Base-by-base conservation (phyloP, 2,888 invertebrate species). In the Stramonita haemastoma region DNA sequence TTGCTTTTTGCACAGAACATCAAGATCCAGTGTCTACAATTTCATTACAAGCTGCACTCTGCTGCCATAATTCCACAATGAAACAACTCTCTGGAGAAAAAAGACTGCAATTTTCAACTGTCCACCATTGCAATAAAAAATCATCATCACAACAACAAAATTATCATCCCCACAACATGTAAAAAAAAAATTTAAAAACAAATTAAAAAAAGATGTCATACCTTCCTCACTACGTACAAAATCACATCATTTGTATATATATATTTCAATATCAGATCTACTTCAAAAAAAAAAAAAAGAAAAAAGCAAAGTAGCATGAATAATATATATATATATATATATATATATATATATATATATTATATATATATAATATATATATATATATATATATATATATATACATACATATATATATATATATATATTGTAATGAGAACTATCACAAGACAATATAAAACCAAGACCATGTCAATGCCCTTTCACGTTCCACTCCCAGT, bases 21-120 rank as follows among this genome's bases (percentile, higher is more conserved):
- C 15, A 79, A 32, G 17, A 73, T n/a, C n/a, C 4, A 73, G 32
- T 26, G 13, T 22, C 60, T 15, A 79, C 11, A 34, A 17, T 17
- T 32, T 5, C 13, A 79, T 46, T 46, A 79, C 13, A 79, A 34
- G 77, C 29, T 34, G 34, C 34, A 79, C 77, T 79, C 34, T 79
- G 77, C 77, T 79, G 77, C 77, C 77, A 79, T 34, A 79, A 26
- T 79, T 79, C 29, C 77, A 32, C 77, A 79, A 13, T 32, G 77
- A 79, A 32, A 79, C 13, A n/a, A 73, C 32, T 17, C 26, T 73
- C 29, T 73, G 29, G 77, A 1, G 2, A 32, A 15, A 79, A 79
- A 32, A 4, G 15, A 15, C 15, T 13, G 11, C 15, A 15, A 32
- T 15, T 32, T 13, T 13, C 13, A 32, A 32, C 46, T 46, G 46